Evolutionary conservation across 2,113 vertebrate species (phyloP).

Genomic region (Bos indicus): DNA sequence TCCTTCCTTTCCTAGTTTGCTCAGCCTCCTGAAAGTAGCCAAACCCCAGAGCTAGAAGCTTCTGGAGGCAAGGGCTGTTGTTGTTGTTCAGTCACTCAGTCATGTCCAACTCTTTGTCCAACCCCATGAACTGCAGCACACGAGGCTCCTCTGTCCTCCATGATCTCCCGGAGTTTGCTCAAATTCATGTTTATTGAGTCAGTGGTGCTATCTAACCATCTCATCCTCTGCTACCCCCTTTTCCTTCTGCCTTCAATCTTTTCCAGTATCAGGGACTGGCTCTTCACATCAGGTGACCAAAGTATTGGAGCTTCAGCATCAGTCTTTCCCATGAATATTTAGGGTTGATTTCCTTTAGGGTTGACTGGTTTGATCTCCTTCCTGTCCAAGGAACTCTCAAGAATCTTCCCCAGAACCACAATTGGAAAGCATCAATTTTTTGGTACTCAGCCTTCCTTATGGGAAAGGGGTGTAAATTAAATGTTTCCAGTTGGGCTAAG

Average conservation of each 20-base stretch:
- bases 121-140: background rate
- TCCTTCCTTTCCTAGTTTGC: slow-evolving; percentile 53
- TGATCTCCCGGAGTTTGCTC: background rate
- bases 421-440: background rate
- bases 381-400: background rate
- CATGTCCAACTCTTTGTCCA: background rate
- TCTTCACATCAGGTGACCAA: background rate
- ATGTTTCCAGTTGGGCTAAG: slow-evolving; percentile 15
- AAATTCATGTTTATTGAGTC: background rate
- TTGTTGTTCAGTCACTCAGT: background rate
- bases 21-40: slow-evolving; percentile 29
- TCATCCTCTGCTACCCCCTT: background rate
- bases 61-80: background rate
- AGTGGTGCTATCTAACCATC: background rate
- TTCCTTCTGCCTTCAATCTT: background rate
- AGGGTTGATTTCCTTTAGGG: background rate
- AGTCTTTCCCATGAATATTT: background rate
- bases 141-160: background rate
- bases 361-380: background rate
- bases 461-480: slow-evolving; percentile 47
- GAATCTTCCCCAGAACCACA: background rate
- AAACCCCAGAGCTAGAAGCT: slow-evolving; percentile 50
- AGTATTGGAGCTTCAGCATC: background rate
- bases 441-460: background rate
- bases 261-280: background rate